Evolutionary conservation across 2,888 invertebrate genomes (phyloP).

Genomic region (Drosophila nr. medialis): DNA sequence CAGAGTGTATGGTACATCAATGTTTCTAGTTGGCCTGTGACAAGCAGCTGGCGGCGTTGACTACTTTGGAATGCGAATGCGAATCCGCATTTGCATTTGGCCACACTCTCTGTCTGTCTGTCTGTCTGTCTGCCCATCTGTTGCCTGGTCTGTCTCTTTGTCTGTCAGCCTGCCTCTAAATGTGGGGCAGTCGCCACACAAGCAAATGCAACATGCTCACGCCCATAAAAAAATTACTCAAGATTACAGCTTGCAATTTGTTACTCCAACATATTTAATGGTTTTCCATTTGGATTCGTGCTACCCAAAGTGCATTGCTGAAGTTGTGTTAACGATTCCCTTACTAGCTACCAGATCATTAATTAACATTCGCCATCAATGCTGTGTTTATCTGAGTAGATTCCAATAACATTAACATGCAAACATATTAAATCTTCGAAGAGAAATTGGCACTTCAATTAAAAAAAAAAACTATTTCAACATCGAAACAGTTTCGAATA

Average conservation of each 20-base stretch:
- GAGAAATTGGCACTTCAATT: not conserved
- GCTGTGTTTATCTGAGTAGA: constrained; percentile 6
- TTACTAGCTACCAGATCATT: constrained; percentile 42
- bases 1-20: constrained; percentile 2
- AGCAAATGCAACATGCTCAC: constrained; percentile 47
- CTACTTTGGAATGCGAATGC: constrained; percentile 70
- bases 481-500: not conserved
- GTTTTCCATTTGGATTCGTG: constrained; percentile 44
- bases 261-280: constrained; percentile 47
- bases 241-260: constrained; percentile 59
- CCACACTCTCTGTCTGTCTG: constrained; percentile 55
- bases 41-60: constrained; percentile 59
- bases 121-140: constrained; percentile 26
- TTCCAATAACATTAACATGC: not conserved
- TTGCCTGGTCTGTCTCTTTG: not conserved
- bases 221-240: constrained; percentile 49
- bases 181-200: constrained; percentile 45
- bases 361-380: constrained; percentile 48
- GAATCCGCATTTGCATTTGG: constrained; percentile 75
- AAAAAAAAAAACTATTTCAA: not conserved
- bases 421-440: not conserved
- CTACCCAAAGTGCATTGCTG: constrained; percentile 18
- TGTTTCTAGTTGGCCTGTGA: constrained; percentile 52
- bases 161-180: constrained; percentile 17
- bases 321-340: constrained; percentile 35